phyloP scores from a whole-genome alignment of 2,888 invertebrate species.

The Agriopis aurantiaria region DNA sequence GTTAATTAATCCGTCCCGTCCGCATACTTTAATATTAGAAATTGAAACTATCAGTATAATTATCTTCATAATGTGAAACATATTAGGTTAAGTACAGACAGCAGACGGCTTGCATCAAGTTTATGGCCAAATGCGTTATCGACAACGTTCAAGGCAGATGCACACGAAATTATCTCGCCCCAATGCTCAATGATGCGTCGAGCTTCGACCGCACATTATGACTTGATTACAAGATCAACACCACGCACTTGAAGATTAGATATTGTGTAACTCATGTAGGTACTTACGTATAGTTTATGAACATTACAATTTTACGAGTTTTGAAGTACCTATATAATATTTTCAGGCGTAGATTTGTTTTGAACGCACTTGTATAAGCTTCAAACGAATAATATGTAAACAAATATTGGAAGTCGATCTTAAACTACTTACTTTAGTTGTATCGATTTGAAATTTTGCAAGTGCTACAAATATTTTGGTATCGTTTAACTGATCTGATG shows the following conservation, averaged over 20 bases:
- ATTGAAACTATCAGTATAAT: background rate
- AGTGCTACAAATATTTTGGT: too few relatives aligned
- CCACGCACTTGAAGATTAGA: constrained; percentile 29
- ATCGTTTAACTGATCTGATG: too few relatives aligned
- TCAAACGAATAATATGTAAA: too few relatives aligned
- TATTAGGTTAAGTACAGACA: constrained; percentile 20
- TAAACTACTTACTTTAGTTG: too few relatives aligned
- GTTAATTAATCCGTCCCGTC: background rate
- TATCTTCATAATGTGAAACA: constrained; percentile 6
- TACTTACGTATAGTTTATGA: background rate
- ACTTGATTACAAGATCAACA: constrained; percentile 21
- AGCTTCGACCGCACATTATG: constrained; percentile 13
- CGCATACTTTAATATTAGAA: background rate
- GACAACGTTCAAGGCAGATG: constrained; percentile 26
- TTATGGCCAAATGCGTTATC: constrained; percentile 28
- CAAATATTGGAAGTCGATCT: too few relatives aligned
- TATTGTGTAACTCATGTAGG: background rate
- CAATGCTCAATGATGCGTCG: constrained; percentile 29
- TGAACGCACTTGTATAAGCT: too few relatives aligned
- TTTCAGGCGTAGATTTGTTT: background rate
- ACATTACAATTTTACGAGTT: background rate
- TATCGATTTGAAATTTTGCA: too few relatives aligned
- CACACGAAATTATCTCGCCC: constrained; percentile 36
- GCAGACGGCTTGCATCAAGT: constrained; percentile 18
- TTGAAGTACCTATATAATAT: background rate